Conservation (phyloP, 2,113 vertebrate genomes). For the Alligator sinensis region DNA sequence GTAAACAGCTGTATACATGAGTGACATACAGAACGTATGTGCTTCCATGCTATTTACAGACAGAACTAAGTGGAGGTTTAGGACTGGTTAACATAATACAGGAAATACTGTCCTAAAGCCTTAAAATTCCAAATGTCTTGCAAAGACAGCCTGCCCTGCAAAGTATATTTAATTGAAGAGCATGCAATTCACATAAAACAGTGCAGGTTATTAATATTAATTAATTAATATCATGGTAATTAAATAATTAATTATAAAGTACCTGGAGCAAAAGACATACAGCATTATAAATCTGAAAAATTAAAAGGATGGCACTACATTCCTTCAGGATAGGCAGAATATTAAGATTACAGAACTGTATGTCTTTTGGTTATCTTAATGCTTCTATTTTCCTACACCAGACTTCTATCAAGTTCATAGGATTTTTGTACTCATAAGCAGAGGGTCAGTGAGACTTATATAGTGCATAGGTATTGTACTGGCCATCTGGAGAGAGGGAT, state of each 20-base stretch:
- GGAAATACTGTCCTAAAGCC: neutral
- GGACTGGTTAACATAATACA: neutral
- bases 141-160: neutral
- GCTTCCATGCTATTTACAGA: neutral
- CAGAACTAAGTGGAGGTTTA: neutral
- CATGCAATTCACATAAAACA: neutral
- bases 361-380: neutral
- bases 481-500: neutral
- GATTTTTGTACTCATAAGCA: conserved; percentile 50
- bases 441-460: conserved; percentile 36
- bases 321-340: conserved; percentile 5
- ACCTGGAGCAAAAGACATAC: conserved; percentile 52
- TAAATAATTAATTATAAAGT: conserved; percentile 55
- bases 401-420: neutral
- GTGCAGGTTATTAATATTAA: conserved; percentile 66
- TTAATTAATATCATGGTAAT: conserved; percentile 63
- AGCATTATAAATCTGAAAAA: conserved; percentile 37
- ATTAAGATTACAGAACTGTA: neutral
- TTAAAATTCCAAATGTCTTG: conserved; percentile 7
- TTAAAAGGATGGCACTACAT: conserved; percentile 26
- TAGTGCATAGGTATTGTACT: neutral
- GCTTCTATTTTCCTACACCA: neutral
- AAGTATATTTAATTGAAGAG: conserved; percentile 33
- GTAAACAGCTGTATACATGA: rapidly evolving
- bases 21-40: neutral